Conservation (phyloP, 2,797 vertebrate species). For the Parambassis ranga region DNA sequence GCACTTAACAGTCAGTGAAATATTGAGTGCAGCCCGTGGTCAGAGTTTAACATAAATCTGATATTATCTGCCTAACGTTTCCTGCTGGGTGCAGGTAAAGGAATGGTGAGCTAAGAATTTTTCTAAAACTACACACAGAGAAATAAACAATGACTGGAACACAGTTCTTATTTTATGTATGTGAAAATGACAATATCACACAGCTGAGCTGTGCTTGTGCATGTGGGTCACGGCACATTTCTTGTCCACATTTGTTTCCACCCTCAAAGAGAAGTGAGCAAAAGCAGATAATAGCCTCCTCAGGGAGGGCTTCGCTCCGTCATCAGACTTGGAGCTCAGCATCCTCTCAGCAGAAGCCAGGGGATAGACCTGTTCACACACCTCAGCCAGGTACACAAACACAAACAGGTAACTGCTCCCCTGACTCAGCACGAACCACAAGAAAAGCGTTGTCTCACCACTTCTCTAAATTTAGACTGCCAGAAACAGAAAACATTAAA, state of each 20-base stretch:
- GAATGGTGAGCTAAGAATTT: neutral
- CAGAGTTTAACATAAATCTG: conserved; percentile 31
- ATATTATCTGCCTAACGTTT: conserved; percentile 1
- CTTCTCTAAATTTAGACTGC: conserved; percentile 38
- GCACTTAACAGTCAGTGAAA: conserved; percentile 51
- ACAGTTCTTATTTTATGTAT: no score
- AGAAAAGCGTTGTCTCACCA: conserved; percentile 3
- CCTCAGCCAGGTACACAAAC: conserved; percentile 24
- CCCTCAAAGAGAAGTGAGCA: neutral
- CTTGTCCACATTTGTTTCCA: neutral
- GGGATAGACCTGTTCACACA: conserved; percentile 5
- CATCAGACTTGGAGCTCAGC: conserved; percentile 11
- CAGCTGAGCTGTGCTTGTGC: no score
- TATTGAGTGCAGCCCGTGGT: conserved; percentile 14
- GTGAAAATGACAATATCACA: no score
- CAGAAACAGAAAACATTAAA: conserved; percentile 27
- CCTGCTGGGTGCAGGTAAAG: conserved; percentile 6
- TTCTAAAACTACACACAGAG: neutral
- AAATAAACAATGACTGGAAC: neutral
- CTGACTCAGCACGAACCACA: conserved; percentile 19
- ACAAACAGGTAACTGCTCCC: conserved; percentile 9
- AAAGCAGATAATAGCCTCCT: neutral
- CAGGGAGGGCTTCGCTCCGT: conserved; percentile 20
- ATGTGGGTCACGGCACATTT: neutral
- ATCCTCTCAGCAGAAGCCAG: conserved; percentile 13